Evolutionary conservation across 2,113 vertebrate genomes (phyloP), one percentile per base, ranked within the genome.

Genomic region (Ameiurus melas): DNA sequence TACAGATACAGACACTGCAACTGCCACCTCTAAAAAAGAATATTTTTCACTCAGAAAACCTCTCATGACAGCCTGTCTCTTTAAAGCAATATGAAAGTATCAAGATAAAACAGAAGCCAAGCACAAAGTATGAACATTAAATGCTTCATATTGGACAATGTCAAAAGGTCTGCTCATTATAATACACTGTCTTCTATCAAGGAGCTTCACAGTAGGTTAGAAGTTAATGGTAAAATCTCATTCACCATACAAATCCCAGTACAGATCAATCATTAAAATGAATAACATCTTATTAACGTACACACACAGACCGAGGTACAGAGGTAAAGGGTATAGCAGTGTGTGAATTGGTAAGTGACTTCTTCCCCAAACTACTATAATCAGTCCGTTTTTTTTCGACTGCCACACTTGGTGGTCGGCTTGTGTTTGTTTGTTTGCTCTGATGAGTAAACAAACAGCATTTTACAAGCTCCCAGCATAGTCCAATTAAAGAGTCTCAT

Each of bases 401-500:
- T 60, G 73, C 60, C 87, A 39, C 64, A 66, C 89, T 90, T 68
- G 89, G 89, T 89, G 86, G 90, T 91, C 86, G 90, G 90, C 86
- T 91, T 62, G 87, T 94, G 88, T 91, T 91, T 90, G 93, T 93
- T 89, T 81, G 66, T 91, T 93, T 64, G 85, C 92, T 91, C 85
- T 75, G 89, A 92, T 92, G 95, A 94, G 92, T 93, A 95, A 95
- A 95, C 94, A 94, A 94, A 91, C 92, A 90, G 93, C 92, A 93
- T 94, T 94, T 95, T 92, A 75, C 88, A 12, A 58, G 92, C 92
- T 90, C 88, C 80, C 92, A 92, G 92, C 91, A 90, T 91, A 19
- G 90, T 93, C 94, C 94, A 95, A 95, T 95, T 96, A 96, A 95
- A 95, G 92, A 92, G 92, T 94, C 92, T 96, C 94, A 95, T 95